These are phyloP conservation scores for Sylvia atricapilla DNA, from an alignment of 2,113 vertebrate species.

Conservation along the genomic window DNA sequence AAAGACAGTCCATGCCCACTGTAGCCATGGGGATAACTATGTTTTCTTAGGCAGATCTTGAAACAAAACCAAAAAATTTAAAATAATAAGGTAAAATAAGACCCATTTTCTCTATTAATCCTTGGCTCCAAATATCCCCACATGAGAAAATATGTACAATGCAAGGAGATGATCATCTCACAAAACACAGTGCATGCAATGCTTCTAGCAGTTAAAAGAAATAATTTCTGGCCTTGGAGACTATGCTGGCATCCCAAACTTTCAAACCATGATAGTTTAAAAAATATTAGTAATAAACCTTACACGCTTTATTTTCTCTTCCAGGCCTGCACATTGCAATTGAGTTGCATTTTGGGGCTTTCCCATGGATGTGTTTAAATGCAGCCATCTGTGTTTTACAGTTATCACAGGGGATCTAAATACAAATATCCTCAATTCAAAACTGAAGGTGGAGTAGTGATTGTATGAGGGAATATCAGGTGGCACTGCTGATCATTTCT, in stretches of 20 bases:
- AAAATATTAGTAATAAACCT: neutral
- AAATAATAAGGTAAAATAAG: neutral
- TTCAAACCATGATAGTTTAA: neutral
- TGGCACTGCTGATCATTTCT: neutral
- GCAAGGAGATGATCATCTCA: neutral
- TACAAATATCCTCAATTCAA: neutral
- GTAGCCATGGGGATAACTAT: neutral
- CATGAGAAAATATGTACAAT: fast-evolving
- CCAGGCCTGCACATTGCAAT: neutral
- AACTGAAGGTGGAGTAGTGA: neutral
- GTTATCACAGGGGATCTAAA: neutral
- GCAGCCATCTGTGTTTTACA: neutral
- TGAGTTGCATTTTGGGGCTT: neutral
- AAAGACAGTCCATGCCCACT: neutral
- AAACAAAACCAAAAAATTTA: neutral
- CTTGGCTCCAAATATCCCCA: neutral
- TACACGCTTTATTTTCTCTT: neutral
- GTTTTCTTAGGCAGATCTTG: neutral
- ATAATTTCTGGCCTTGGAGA: neutral
- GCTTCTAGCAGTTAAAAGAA: neutral
- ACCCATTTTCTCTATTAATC: neutral
- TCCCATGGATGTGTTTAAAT: neutral
- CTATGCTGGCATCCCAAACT: neutral
- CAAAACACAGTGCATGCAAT: neutral
- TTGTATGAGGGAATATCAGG: neutral